Base-by-base conservation (phyloP, 1,140 invertebrate genomes). In the Saccostrea glomerata region DNA sequence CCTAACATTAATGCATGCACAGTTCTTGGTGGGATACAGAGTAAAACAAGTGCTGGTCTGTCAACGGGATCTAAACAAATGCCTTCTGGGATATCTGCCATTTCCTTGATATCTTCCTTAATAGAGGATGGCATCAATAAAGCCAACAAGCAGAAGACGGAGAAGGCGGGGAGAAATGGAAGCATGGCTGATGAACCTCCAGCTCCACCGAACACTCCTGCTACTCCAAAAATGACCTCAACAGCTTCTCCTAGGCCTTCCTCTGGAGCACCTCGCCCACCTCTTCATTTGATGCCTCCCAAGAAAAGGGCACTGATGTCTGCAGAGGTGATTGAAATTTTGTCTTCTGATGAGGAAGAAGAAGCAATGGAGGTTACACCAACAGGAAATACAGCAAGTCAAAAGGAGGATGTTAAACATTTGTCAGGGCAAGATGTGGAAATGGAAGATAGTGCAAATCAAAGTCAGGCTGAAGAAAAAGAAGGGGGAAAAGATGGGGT, bases 291-390 rank as follows among this genome's bases (percentile, higher is more conserved):
- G 47, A 36, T 17, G 20, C 66, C 56, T 47, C 77, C 86, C 25
- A 87, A 87, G 73, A 87, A 40, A 23, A 56, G 20, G 40, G 23
- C 82, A 54, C n/a, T 54, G 6, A 17, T 84, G 40, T n/a, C 40
- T 83, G 58, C 54, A n/a, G 86, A 87, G 2, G 86, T 87, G 15
- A 87, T 87, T 47, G 86, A 87, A 84, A 87, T 87, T 66, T 54
- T 63, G 30, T 85, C 86, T 36, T 87, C 86, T 60, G 82, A 77
- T 83, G 86, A 84, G 30, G 86, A 84, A 54, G 77, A 83, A 54
- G 58, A 60, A 4, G 82, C 56, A 20, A 36, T 77, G 25, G 25
- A 77, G 13, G 11, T 36, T 36, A 12, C 70, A 77, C 7, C 70
- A 12, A 30, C 15, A 4, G 15, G 25, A 30, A 77, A 77, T 12